These are phyloP conservation scores for Lithophane ornitopus DNA, from an alignment of 2,888 invertebrate species.

Conservation along the genomic window DNA sequence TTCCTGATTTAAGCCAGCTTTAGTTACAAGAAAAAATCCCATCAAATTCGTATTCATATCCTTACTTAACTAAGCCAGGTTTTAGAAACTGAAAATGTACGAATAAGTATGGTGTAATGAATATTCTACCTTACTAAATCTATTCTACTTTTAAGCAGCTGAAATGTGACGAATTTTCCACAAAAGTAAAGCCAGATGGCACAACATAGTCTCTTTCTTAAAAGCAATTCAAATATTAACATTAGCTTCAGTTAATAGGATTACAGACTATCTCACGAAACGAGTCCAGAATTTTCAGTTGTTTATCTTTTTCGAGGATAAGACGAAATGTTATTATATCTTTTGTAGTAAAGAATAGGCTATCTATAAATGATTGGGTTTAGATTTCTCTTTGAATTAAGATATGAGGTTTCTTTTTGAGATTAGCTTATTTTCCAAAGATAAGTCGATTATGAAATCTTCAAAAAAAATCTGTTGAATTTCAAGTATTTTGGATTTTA, in stretches of 20 bases:
- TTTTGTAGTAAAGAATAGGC: slow-evolving; percentile 21
- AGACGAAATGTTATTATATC: slow-evolving; percentile 44
- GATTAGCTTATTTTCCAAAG: not conserved
- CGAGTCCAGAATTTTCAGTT: slow-evolving; percentile 31
- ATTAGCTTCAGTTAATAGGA: slow-evolving; percentile 48
- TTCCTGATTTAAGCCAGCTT: not conserved
- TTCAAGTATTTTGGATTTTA: not conserved
- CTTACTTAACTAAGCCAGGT: not conserved
- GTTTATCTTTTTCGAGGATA: slow-evolving; percentile 48
- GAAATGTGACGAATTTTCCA: not conserved
- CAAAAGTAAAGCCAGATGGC: slow-evolving; percentile 20
- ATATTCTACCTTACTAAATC: not conserved
- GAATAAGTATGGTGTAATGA: not conserved
- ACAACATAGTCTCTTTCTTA: slow-evolving; percentile 32
- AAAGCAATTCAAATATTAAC: slow-evolving; percentile 58
- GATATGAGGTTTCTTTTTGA: slow-evolving; percentile 1
- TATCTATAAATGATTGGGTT: slow-evolving; percentile 11
- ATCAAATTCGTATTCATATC: not conserved
- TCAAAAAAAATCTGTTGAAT: not conserved
- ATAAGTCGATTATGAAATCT: not conserved
- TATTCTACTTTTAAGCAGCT: not conserved
- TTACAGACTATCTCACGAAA: slow-evolving; percentile 47
- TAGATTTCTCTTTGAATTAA: slow-evolving; percentile 16
- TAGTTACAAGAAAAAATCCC: not conserved
- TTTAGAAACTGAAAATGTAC: not conserved